Percentiles rank a stretch among this genome's conserved stretches.
Conservation (phyloP, 2,888 invertebrate species). For the Eudasyphora cyanicolor region DNA sequence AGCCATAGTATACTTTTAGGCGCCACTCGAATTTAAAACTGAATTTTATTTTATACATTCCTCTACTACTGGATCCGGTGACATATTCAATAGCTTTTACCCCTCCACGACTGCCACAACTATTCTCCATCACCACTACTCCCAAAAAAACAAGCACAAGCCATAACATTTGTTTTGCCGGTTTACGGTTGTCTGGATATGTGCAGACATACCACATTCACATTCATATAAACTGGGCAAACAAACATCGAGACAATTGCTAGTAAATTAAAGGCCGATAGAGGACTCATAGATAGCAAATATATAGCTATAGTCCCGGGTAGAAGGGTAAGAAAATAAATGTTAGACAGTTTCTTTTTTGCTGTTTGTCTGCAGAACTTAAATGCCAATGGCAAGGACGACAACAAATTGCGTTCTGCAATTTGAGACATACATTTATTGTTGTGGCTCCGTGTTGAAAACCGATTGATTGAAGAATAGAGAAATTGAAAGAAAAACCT, state of each 20-base stretch:
- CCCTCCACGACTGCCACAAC: not conserved
- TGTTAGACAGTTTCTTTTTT: constrained; percentile 10
- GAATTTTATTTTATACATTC: constrained; percentile 1
- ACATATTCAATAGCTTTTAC: constrained; percentile 50
- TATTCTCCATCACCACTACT: not conserved
- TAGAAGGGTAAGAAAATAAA: constrained; percentile 29
- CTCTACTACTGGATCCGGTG: constrained; percentile 39
- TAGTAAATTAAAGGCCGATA: constrained; percentile 46
- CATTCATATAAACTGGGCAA: constrained; percentile 13
- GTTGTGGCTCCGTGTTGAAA: not conserved
- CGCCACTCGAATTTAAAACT: constrained; percentile 30
- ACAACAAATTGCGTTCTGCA: not conserved
- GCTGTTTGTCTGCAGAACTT: constrained; percentile 7
- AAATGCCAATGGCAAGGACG: constrained; percentile 65
- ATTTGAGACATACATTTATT: not conserved
- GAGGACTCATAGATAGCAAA: constrained; percentile 28
- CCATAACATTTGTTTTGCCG: constrained; percentile 1
- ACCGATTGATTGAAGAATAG: not conserved
- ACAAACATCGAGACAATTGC: constrained; percentile 50
- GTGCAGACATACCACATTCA: not conserved
- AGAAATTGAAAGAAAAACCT: constrained; percentile 4
- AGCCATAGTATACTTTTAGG: constrained; percentile 25
- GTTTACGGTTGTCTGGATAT: not conserved
- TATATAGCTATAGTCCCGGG: not conserved
- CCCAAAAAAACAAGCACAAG: no score